A percentile compares a stretch with the other conserved stretches of the same genome.
Evolutionary conservation across 1,140 invertebrate genomes (phyloP).

Genomic region (Rhagoletis zephyria): DNA sequence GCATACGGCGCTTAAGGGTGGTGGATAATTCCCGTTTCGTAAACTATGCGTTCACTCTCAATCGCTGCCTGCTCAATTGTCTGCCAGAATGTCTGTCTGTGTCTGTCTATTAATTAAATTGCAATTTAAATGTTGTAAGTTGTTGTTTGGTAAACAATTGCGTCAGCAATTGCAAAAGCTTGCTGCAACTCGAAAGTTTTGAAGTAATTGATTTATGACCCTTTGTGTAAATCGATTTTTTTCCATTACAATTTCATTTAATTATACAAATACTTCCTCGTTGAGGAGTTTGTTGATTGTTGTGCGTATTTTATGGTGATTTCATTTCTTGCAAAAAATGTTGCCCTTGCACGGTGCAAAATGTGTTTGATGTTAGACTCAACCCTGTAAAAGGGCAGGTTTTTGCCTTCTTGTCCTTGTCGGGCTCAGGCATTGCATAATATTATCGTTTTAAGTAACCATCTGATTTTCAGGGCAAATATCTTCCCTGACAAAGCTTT

Average conservation of each 20-base stretch:
- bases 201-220: conserved; percentile 25
- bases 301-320: background rate
- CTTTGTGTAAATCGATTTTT: conserved; percentile 24
- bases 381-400: too few species aligned
- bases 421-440: too few species aligned
- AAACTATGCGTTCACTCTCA: background rate
- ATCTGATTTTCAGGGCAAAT: too few species aligned
- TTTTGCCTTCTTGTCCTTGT: too few species aligned
- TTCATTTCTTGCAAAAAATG: too few species aligned
- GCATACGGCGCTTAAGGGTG: background rate
- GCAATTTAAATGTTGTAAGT: conserved; percentile 36
- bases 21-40: background rate
- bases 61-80: background rate
- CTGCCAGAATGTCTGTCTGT: conserved; percentile 13
- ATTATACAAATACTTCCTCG: conserved; percentile 30
- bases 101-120: conserved; percentile 46
- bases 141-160: background rate
- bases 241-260: conserved; percentile 42
- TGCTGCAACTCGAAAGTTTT: conserved; percentile 25
- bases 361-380: too few species aligned
- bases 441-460: too few species aligned
- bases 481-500: too few species aligned
- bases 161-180: background rate
- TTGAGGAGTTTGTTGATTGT: conserved; percentile 17
- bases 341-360: too few species aligned